Evolutionary conservation across 1,140 invertebrate species (phyloP), one percentile per base, ranked within the genome.

Genomic region (Sitobion miscanthi): DNA sequence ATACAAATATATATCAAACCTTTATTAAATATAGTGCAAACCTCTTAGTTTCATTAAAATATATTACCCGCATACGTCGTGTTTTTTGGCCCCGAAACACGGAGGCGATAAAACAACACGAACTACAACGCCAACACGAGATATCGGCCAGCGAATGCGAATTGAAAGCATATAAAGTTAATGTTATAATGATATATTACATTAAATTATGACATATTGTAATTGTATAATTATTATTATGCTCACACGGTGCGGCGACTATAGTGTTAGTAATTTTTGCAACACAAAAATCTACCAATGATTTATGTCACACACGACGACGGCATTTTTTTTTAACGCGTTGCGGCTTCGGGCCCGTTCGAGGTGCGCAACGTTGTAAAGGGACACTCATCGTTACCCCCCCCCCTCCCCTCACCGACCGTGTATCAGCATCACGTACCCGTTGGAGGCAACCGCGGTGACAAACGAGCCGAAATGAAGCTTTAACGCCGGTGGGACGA

Each of bases 391-490:
- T 25, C 7, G 87, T 47, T 21, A 77, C 17, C 9, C 9, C 62
- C 11, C 30, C 35, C 35, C 35, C 62, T 69, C 35, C 35, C 35
- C 62, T 69, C 62, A 11, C 11, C 30, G 14, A 14, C 62, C 57
- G 57, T 30, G 57, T 30, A 62, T 14, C 57, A 5, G n/a, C n/a
- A 77, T 77, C 5, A 11, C 14, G 62, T 54, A 21, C 52, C 52
- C 62, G 14, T n/a, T 62, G 30, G 9, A 1, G 30, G 11, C 30
- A 5, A 0, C n/a, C 14, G 30, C 21, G 30, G 52, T 89, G 87
- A 89, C 52, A 89, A 89, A 89, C 87, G 87, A 89, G 87, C 49
- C 35, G 87, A 89, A 89, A 57, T 54, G 49, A 89, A 89, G 87
- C 54, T 89, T 54, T 89, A 49, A 54, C 87, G 38, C 49, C n/a